Percentiles rank a stretch among this genome's conserved stretches.
Evolutionary conservation across 2,797 vertebrate genomes (phyloP).

Genomic region (Enteromius paludinosus): DNA sequence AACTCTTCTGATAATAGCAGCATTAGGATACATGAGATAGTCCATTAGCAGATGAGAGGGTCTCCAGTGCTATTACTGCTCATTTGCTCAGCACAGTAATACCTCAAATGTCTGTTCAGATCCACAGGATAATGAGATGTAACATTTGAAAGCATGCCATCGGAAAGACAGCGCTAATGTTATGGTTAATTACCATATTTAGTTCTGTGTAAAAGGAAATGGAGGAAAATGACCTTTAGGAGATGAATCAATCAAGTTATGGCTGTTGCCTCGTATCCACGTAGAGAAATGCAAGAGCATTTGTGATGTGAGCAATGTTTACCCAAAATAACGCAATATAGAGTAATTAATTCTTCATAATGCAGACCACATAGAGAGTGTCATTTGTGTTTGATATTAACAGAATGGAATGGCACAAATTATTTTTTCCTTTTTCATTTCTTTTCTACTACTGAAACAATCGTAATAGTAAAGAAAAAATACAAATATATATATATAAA

Average conservation of each 20-base stretch:
- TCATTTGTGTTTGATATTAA: slow-evolving; percentile 26
- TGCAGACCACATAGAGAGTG: slow-evolving; percentile 7
- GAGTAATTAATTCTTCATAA: slow-evolving; percentile 27
- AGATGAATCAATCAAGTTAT: slow-evolving; percentile 38
- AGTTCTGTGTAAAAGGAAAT: slow-evolving; percentile 29
- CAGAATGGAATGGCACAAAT: slow-evolving; percentile 7
- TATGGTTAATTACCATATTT: slow-evolving; percentile 55
- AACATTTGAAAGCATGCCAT: slow-evolving; percentile 49
- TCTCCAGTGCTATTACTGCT: slow-evolving; percentile 53
- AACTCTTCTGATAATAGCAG: slow-evolving; percentile 58
- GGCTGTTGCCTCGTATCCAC: slow-evolving; percentile 21
- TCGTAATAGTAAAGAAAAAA: neutral
- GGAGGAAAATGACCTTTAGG: slow-evolving; percentile 41
- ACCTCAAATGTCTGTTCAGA: slow-evolving; percentile 54
- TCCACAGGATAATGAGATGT: slow-evolving; percentile 57
- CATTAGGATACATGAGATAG: slow-evolving; percentile 59
- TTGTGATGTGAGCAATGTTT: slow-evolving; percentile 13
- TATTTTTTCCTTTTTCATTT: neutral
- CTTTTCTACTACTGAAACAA: neutral
- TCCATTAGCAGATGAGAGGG: slow-evolving; percentile 51
- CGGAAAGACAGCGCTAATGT: slow-evolving; percentile 50
- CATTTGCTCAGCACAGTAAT: slow-evolving; percentile 47
- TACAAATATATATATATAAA: neutral
- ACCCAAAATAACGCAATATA: slow-evolving; percentile 13
- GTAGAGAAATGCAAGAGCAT: slow-evolving; percentile 24